Conservation (phyloP, 2,113 vertebrate genomes). For the Gallinago undulata region DNA sequence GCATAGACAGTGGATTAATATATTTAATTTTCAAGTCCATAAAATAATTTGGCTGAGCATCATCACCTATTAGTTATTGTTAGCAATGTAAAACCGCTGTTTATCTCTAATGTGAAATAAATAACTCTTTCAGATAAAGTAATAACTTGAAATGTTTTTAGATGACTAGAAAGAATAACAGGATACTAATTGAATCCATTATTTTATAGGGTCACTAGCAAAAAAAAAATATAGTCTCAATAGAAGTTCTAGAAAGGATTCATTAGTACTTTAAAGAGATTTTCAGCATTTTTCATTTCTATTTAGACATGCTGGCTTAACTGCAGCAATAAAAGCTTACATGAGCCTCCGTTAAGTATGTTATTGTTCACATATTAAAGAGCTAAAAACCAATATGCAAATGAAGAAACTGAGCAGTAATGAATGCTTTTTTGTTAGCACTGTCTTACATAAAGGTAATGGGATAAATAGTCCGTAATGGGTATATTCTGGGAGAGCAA, state of each 20-base stretch:
- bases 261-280: neutral
- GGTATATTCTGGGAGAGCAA: neutral
- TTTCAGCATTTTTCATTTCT: slow-evolving; percentile 9
- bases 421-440: neutral
- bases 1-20: neutral
- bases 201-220: neutral
- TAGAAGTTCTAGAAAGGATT: neutral
- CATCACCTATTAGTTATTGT: neutral
- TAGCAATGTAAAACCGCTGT: neutral
- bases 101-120: slow-evolving; percentile 10
- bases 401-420: neutral
- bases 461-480: slow-evolving; percentile 15
- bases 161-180: neutral
- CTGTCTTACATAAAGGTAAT: neutral
- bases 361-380: neutral
- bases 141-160: neutral
- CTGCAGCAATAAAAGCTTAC: neutral
- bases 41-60: neutral
- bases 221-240: neutral
- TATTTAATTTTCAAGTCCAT: neutral
- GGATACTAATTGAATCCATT: neutral
- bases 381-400: neutral
- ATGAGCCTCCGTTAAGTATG: neutral
- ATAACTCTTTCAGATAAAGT: neutral
- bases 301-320: neutral